Base-by-base conservation (phyloP, 2,113 vertebrate genomes). In the Cynocephalus volans region DNA sequence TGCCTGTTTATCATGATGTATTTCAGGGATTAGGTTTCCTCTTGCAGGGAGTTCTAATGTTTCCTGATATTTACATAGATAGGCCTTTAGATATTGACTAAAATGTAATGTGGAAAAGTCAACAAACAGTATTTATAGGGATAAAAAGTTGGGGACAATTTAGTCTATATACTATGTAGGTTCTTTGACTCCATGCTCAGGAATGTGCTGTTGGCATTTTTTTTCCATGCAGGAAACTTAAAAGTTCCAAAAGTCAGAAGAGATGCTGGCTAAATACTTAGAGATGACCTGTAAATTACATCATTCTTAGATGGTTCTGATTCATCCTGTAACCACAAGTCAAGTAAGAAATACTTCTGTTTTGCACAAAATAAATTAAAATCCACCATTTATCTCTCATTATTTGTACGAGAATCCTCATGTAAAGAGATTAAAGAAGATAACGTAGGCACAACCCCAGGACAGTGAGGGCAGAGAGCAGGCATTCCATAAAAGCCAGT, bases 21-120 rank as follows among this genome's bases (percentile, higher is more conserved):
- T 54, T 50, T 12, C 13, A 1, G 9, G 83, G n/a, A 41, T 77
- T 85, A n/a, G 67, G 77, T 69, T 97, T 98, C 92, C 67, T 31
- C 56, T 28, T 28, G 41, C 48, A 69, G 77, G n/a, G 92, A 96
- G 54, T 77, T 60, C 93, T 88, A 18, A 26, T 13, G 33, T 81
- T 79, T 77, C 65, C 88, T 93, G 93, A 70, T 86, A 69, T 82
- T 94, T 85, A 91, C 82, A 94, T 21, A 90, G 77, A 79, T 1
- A 82, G 48, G 31, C 26, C n/a, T 96, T 41, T 50, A 92, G 85
- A 94, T 82, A 90, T 72, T 97, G 91, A 93, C 95, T 48, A 19
- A 81, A 52, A 41, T 41, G 36, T 41, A 2, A 18, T 12, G 45
- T 65, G 33, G 64, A 64, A 86, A 54, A 65, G 33, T 58, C 45